Evolutionary conservation across 2,113 vertebrate genomes (phyloP), one percentile per base, ranked within the genome.

Genomic region (Dicentrarchus labrax): DNA sequence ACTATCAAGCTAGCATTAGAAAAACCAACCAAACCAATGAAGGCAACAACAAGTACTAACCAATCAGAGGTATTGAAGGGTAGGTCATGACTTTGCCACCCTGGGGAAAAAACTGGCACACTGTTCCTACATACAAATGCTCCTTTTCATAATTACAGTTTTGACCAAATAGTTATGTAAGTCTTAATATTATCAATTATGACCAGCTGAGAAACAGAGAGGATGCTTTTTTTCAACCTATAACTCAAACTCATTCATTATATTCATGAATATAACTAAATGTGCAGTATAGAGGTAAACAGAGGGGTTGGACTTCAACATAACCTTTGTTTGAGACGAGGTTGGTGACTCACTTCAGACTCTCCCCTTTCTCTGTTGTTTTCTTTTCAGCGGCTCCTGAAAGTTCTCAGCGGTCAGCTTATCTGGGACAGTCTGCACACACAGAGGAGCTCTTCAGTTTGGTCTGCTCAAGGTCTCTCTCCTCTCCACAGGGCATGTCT

Each of bases 401-500:
- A 62, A 8, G 43, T 50, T 50, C 24, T 74, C 57, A 39, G 57
- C 3, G 6, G 71, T 47, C 71, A 36, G 24, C 39, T 45, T 74
- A 19, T 50, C 50, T 50, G 16, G 5, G 57, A 9, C 19, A 11
- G 70, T 45, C 38, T 59, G n/a, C 38, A 10, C 39, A 60, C 22
- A 36, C 21, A 17, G 17, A 30, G 12, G 10, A 62, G 59, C 24
- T n/a, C 47, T 2, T 51, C 12, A 51, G 17, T 51, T 64, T 4
- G 21, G 24, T 41, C 72, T 41, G 13, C 15, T 22, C 72, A 75
- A 75, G 59, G 48, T 76, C 48, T 11, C 48, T 48, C 45, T 75
- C 17, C 60, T 50, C 57, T 50, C 24, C 17, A 9, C 72, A 48
- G 41, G 16, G 41, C 53, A 60, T 9, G 5, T 12, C 19, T 59